phyloP scores from a whole-genome alignment of 2,797 vertebrate genomes.

The Chiloscyllium punctatum region DNA sequence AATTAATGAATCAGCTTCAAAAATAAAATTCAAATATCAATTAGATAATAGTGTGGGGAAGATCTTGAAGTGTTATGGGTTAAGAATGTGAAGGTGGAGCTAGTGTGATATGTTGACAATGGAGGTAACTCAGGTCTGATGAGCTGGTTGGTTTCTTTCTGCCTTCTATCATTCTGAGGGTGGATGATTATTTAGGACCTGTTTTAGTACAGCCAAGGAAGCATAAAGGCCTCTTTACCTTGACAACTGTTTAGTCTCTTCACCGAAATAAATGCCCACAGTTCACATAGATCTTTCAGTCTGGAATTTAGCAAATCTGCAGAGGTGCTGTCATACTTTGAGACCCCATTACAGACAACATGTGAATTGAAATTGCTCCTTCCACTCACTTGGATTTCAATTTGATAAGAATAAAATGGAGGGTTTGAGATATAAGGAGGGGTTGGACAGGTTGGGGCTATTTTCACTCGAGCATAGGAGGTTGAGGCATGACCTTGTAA shows the following conservation, averaged over 20 bases:
- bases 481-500: no score
- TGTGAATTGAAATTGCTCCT: background rate
- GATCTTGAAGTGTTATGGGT: background rate
- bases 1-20: background rate
- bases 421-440: no score
- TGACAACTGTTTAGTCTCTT: background rate
- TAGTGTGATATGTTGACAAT: background rate
- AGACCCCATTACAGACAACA: background rate
- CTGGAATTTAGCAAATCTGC: background rate
- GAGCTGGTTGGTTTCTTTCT: background rate
- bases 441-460: no score
- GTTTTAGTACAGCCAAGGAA: background rate
- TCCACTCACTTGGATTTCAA: no score
- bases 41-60: background rate
- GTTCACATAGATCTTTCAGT: background rate
- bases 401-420: background rate
- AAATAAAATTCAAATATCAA: accelerated
- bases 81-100: background rate
- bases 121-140: background rate
- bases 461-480: no score
- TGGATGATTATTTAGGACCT: background rate
- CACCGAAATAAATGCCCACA: background rate
- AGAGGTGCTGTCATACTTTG: background rate
- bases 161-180: background rate
- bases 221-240: background rate